Conservation (phyloP, 2,797 vertebrate species). For the Muscicapa striata region DNA sequence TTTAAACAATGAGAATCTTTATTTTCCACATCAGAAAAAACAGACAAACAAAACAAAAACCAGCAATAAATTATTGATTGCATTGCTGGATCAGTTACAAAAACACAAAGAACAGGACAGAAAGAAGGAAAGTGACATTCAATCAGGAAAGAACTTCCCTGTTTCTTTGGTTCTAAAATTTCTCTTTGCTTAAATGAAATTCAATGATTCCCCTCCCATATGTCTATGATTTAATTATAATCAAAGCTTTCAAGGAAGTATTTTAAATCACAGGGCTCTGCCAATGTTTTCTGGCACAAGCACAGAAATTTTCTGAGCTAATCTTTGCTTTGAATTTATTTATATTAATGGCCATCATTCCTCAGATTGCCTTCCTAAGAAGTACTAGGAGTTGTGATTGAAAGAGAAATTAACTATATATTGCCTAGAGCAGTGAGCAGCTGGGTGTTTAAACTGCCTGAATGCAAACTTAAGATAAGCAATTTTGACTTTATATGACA, state of each 20-base stretch:
- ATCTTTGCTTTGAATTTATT: slow-evolving; percentile 66
- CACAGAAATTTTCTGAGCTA: slow-evolving; percentile 46
- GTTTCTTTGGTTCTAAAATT: slow-evolving; percentile 25
- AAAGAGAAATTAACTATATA: slow-evolving; percentile 57
- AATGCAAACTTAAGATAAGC: slow-evolving; percentile 43
- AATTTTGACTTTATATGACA: slow-evolving; percentile 10
- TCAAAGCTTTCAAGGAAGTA: slow-evolving; percentile 56
- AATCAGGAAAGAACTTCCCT: slow-evolving; percentile 3
- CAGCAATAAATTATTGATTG: background rate
- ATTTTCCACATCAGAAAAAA: background rate
- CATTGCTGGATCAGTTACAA: background rate
- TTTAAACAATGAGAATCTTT: background rate
- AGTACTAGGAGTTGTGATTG: slow-evolving; percentile 9
- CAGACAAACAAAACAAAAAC: background rate
- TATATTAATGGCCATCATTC: slow-evolving; percentile 65
- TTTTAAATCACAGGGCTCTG: slow-evolving; percentile 69
- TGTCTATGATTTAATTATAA: slow-evolving; percentile 76
- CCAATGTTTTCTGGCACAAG: slow-evolving; percentile 46
- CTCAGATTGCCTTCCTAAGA: slow-evolving; percentile 37
- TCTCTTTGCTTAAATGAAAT: slow-evolving; percentile 50
- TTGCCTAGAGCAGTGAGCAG: slow-evolving; percentile 33
- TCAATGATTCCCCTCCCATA: slow-evolving; percentile 58
- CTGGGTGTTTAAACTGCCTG: slow-evolving; percentile 45
- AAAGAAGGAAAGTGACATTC: background rate
- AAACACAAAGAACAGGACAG: background rate